Conservation (phyloP, 2,113 vertebrate genomes). For the Pteropus alecto region DNA sequence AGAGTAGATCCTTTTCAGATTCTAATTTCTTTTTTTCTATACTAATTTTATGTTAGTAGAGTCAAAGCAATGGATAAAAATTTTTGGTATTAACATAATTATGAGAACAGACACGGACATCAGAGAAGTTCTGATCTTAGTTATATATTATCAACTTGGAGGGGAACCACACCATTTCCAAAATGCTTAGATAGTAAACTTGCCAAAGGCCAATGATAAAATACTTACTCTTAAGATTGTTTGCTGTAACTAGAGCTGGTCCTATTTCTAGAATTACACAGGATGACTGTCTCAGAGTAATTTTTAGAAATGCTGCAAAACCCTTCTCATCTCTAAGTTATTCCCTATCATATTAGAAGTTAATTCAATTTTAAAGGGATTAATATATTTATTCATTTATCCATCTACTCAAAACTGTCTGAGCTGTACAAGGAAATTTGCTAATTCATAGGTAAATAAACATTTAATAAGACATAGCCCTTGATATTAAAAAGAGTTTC, state of each 20-base stretch:
- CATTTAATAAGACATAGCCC: background rate
- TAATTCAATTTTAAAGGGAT: conserved; percentile 4
- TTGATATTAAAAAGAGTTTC: conserved; percentile 11
- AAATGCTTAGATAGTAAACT: background rate
- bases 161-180: background rate
- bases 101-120: background rate
- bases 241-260: background rate
- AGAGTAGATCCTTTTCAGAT: background rate
- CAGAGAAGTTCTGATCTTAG: background rate
- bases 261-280: background rate
- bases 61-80: background rate
- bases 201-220: background rate
- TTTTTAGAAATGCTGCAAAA: conserved; percentile 43
- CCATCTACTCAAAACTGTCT: background rate
- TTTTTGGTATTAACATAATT: background rate
- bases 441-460: conserved; percentile 1
- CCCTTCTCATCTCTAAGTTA: background rate
- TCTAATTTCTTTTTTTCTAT: background rate
- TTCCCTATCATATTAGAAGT: background rate
- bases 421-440: background rate
- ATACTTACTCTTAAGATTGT: background rate
- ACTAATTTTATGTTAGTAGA: background rate
- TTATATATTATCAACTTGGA: background rate
- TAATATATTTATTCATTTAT: background rate
- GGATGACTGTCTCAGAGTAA: background rate